A percentile compares a stretch with the other conserved stretches of the same genome.
These are phyloP conservation scores for Chaetura pelagica DNA, from an alignment of 2,113 vertebrate genomes.

Conservation along the genomic window DNA sequence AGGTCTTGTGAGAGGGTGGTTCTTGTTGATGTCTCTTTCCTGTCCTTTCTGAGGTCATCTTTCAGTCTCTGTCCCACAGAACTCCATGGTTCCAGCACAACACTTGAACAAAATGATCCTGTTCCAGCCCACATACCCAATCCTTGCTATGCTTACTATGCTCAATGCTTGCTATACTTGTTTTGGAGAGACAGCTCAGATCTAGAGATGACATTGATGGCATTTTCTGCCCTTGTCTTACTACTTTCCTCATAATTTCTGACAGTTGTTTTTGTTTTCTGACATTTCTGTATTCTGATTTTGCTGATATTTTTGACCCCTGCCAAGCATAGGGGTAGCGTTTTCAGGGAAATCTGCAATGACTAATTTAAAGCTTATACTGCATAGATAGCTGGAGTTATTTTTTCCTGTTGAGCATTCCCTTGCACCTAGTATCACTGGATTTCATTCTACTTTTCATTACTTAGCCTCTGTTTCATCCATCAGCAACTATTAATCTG, in stretches of 20 bases:
- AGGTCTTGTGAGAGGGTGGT: not conserved
- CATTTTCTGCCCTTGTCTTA: not conserved
- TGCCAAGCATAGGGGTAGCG: not conserved
- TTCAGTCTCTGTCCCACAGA: not conserved
- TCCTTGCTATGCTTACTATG: no score
- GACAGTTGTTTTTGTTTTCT: not conserved
- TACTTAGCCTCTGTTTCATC: not conserved
- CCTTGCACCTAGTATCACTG: not conserved
- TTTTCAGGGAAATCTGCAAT: not conserved
- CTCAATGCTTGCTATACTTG: no score
- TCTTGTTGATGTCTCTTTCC: not conserved
- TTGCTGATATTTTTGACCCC: not conserved
- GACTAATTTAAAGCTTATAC: not conserved
- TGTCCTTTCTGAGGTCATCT: not conserved
- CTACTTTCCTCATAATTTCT: not conserved
- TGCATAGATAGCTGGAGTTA: not conserved
- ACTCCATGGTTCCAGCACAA: fast-evolving
- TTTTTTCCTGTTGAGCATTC: not conserved
- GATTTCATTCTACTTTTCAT: conserved; percentile 30
- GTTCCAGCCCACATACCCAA: not conserved
- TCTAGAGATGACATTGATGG: not conserved
- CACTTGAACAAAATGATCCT: not conserved
- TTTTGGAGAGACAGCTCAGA: not conserved
- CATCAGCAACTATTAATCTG: not conserved
- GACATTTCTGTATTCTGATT: not conserved